A percentile compares a stretch with the other conserved stretches of the same genome.
phyloP scores from a whole-genome alignment of 2,797 vertebrate genomes.

The Acestrorhynchus altus region DNA sequence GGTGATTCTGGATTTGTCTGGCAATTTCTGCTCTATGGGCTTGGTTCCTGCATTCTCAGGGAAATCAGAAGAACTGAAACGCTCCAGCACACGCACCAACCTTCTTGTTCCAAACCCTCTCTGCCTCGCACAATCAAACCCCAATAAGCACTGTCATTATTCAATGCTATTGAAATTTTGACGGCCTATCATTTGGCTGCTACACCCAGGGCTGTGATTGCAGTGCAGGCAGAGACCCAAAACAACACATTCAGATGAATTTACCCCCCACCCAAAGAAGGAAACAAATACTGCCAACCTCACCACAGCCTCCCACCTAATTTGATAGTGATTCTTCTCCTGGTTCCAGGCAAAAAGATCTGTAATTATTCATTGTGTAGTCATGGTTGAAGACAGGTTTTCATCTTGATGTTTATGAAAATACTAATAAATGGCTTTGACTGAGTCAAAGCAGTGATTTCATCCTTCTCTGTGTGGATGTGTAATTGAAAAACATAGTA shows the following conservation, averaged over 20 bases:
- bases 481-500: constrained; percentile 42
- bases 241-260: constrained; percentile 37
- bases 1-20: not conserved
- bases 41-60: not conserved
- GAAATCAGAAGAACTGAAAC: constrained; percentile 6
- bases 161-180: constrained; percentile 53
- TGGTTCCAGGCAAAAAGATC: constrained; percentile 30
- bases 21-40: not conserved
- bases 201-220: constrained; percentile 38
- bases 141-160: constrained; percentile 52
- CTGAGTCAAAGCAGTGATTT: constrained; percentile 48
- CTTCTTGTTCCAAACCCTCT: constrained; percentile 39
- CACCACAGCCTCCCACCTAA: constrained; percentile 27
- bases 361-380: constrained; percentile 44
- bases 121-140: constrained; percentile 52
- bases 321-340: constrained; percentile 44
- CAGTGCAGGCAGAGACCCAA: constrained; percentile 18
- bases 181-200: constrained; percentile 29
- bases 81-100: constrained; percentile 17
- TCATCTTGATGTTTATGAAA: constrained; percentile 49
- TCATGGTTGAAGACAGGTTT: constrained; percentile 38
- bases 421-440: constrained; percentile 47
- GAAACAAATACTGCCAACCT: too few species aligned
- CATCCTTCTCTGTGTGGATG: constrained; percentile 27
- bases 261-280: not conserved